Evolutionary conservation across 2,113 vertebrate genomes (phyloP).

Genomic region (Numenius arquata): DNA sequence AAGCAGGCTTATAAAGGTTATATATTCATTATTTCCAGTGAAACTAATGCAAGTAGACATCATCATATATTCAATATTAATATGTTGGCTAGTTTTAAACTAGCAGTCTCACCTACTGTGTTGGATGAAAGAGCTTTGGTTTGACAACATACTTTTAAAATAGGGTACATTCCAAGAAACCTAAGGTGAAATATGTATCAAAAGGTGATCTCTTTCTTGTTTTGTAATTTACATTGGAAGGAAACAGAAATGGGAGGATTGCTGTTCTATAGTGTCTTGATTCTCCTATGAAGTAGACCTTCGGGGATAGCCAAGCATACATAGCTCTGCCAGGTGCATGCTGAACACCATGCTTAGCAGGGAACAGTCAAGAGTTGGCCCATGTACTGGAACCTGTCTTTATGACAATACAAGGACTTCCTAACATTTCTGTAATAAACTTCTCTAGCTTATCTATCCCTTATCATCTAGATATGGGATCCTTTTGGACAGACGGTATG

Average conservation of each 20-base stretch:
- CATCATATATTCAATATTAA: background rate
- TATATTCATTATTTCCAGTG: background rate
- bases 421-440: background rate
- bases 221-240: background rate
- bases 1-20: slow-evolving; percentile 26
- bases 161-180: background rate
- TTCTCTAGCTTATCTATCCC: background rate
- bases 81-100: background rate
- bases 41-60: background rate
- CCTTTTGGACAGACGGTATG: background rate
- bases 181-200: background rate
- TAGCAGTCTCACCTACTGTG: background rate
- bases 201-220: background rate
- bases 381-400: background rate
- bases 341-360: background rate
- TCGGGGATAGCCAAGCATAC: background rate
- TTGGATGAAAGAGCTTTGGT: background rate
- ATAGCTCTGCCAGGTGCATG: background rate
- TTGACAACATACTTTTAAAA: background rate
- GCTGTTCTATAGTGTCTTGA: background rate
- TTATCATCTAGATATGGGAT: background rate
- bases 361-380: background rate
- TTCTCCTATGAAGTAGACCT: background rate
- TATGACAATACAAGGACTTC: background rate
- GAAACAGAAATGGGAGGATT: background rate